phyloP scores from a whole-genome alignment of 1,140 invertebrate genomes.

The Drosophila parabipectinata region DNA sequence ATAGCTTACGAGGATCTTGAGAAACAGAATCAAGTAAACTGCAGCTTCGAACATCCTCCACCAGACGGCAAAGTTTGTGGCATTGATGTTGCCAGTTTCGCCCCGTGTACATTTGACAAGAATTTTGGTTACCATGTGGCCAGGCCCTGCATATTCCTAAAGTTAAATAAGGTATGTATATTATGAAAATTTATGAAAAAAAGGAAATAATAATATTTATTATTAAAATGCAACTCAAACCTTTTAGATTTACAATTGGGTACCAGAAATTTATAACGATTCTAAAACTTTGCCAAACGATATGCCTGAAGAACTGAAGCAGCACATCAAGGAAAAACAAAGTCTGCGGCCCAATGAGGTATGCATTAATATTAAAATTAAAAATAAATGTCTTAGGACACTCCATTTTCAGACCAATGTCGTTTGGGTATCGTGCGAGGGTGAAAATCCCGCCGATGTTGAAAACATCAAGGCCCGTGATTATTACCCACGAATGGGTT shows the following conservation, averaged over 20 bases:
- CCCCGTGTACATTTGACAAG: constrained; percentile 87
- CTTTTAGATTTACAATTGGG: constrained; percentile 92
- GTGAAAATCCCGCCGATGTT: constrained; percentile 94
- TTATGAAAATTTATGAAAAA: neutral
- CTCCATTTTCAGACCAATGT: constrained; percentile 86
- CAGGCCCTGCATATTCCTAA: constrained; percentile 92
- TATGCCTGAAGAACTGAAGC: constrained; percentile 91
- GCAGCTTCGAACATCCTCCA: constrained; percentile 71
- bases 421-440: constrained; percentile 94
- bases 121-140: constrained; percentile 91
- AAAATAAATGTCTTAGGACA: neutral
- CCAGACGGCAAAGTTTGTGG: constrained; percentile 71
- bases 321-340: constrained; percentile 86
- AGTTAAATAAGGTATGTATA: constrained; percentile 89
- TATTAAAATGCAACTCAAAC: neutral
- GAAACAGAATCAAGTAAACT: constrained; percentile 77
- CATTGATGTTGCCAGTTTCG: constrained; percentile 59
- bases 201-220: too few relatives aligned
- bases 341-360: constrained; percentile 82
- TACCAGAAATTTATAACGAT: constrained; percentile 90
- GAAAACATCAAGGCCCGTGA: constrained; percentile 94
- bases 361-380: neutral
- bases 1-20: constrained; percentile 77
- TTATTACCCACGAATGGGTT: constrained; percentile 91
- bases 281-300: constrained; percentile 88